Evolutionary conservation across 1,140 invertebrate genomes (phyloP).

Genomic region (Trinorchestia longiramus): DNA sequence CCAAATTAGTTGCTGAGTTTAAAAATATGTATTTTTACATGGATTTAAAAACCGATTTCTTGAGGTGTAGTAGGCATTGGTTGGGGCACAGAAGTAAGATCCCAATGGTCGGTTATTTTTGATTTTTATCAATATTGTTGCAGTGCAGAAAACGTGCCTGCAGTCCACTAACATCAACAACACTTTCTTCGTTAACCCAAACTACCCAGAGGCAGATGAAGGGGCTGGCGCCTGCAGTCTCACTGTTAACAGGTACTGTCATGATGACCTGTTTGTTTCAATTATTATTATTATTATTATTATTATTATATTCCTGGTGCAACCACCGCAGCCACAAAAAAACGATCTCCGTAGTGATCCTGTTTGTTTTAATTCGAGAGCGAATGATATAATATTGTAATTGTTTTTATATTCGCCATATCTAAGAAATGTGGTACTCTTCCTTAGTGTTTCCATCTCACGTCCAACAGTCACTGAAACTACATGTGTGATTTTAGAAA

Average conservation of each 20-base stretch:
- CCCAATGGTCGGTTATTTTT: not conserved
- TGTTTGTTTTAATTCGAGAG: too few species aligned
- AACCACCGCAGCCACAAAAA: too few species aligned
- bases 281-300: too few species aligned
- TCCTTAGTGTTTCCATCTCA: too few species aligned
- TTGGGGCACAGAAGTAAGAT: not conserved
- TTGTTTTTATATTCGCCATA: too few species aligned
- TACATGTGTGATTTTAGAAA: not conserved
- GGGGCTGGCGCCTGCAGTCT: constrained; percentile 80
- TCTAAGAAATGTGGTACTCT: too few species aligned
- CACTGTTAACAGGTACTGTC: constrained; percentile 76
- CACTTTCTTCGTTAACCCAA: constrained; percentile 69
- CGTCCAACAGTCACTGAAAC: not conserved
- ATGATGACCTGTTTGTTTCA: too few species aligned
- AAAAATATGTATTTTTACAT: not conserved
- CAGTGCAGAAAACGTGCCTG: constrained; percentile 68
- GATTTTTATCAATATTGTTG: not conserved
- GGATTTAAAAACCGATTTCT: not conserved
- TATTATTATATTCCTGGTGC: too few species aligned
- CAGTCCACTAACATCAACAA: constrained; percentile 68
- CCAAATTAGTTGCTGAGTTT: not conserved
- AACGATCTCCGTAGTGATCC: too few species aligned
- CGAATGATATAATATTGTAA: too few species aligned
- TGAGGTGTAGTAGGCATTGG: too few species aligned
- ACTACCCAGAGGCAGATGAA: constrained; percentile 69